phyloP scores from a whole-genome alignment of 2,888 invertebrate species.

The Drosophila parthenogenetica region DNA sequence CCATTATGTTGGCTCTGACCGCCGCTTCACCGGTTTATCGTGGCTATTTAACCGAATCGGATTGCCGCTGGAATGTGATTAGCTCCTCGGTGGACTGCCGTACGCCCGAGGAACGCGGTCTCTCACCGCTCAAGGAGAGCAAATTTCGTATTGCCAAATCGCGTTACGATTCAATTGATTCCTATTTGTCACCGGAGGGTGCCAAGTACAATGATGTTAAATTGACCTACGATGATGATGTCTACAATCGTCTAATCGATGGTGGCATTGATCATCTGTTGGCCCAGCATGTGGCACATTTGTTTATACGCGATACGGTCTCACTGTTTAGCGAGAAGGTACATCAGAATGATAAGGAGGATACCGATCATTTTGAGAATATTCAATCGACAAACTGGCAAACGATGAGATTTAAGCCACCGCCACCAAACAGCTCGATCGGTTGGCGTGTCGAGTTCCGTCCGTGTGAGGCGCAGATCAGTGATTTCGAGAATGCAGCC shows the following conservation, averaged over 20 bases:
- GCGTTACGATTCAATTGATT: constrained; percentile 98
- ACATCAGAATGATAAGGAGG: constrained; percentile 95
- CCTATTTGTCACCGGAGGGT: constrained; percentile 95
- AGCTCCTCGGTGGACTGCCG: constrained; percentile 98
- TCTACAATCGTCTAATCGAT: constrained; percentile 92
- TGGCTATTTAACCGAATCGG: constrained; percentile 97
- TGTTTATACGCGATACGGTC: constrained; percentile 98
- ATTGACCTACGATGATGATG: constrained; percentile 92
- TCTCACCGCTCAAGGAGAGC: constrained; percentile 89
- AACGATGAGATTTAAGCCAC: constrained; percentile 99
- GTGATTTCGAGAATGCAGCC: constrained; percentile 99
- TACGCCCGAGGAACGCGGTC: constrained; percentile 95
- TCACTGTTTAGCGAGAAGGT: constrained; percentile 98
- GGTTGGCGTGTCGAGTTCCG: constrained; percentile 99
- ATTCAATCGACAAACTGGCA: constrained; percentile 99
- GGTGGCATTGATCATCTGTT: constrained; percentile 97
- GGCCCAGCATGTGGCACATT: constrained; percentile 98
- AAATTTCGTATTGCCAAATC: constrained; percentile 96
- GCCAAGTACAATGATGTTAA: constrained; percentile 97
- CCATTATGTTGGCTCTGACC: constrained; percentile 98
- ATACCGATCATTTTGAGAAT: constrained; percentile 99
- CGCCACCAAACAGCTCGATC: constrained; percentile 97
- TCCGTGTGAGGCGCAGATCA: constrained; percentile 98
- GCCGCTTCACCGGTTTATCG: constrained; percentile 98
- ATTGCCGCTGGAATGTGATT: constrained; percentile 99